Evolutionary conservation across 1,140 invertebrate species (phyloP).

Genomic region (Monomorium pharaonis): DNA sequence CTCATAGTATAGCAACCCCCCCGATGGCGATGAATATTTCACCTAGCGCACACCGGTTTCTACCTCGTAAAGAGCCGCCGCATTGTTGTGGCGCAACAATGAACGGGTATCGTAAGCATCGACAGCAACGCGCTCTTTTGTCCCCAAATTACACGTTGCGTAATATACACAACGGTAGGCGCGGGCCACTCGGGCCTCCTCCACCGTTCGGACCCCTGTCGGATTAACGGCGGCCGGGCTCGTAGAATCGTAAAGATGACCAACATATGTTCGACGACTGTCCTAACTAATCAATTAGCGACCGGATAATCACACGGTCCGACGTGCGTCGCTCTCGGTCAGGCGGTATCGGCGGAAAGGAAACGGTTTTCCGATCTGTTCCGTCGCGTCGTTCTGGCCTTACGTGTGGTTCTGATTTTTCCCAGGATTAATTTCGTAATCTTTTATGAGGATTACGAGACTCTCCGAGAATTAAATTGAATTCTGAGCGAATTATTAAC

Average conservation of each 20-base stretch:
- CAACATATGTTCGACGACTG: constrained; percentile 77
- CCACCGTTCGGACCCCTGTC: constrained; percentile 17
- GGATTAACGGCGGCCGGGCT: constrained; percentile 68
- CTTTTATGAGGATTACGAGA: constrained; percentile 28
- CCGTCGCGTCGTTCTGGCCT: constrained; percentile 30
- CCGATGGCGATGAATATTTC: constrained; percentile 76
- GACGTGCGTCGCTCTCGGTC: constrained; percentile 63
- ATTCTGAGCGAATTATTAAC: constrained; percentile 23
- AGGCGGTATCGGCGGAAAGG: neutral
- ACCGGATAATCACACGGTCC: constrained; percentile 66
- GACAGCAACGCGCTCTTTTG: constrained; percentile 64
- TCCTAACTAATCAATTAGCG: constrained; percentile 68
- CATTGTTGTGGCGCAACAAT: constrained; percentile 74
- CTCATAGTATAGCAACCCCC: constrained; percentile 37
- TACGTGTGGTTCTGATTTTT: constrained; percentile 39
- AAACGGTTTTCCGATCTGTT: constrained; percentile 41
- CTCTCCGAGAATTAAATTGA: constrained; percentile 33
- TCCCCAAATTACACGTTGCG: constrained; percentile 72
- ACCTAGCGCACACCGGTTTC: constrained; percentile 58
- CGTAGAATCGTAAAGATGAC: constrained; percentile 77
- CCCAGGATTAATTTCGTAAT: constrained; percentile 37
- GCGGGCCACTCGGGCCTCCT: constrained; percentile 47
- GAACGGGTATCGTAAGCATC: constrained; percentile 61
- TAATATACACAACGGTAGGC: constrained; percentile 60
- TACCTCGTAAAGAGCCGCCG: constrained; percentile 72